Conservation (phyloP, 1,140 invertebrate species). For the Conus ventricosus region DNA sequence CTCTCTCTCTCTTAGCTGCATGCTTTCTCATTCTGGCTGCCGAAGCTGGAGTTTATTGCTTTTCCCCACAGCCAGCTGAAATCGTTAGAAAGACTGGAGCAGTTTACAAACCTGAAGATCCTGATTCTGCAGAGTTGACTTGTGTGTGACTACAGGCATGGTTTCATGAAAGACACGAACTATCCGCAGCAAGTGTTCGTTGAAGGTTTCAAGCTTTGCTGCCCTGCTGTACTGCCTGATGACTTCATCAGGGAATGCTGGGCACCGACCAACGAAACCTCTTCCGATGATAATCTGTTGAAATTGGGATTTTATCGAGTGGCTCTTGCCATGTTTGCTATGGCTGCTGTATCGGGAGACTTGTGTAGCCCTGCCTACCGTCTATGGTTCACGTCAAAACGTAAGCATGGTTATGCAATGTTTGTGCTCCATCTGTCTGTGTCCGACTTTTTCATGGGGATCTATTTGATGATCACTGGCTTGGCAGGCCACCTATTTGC, state of each 20-base stretch:
- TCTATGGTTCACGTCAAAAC: not conserved
- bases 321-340: constrained; percentile 43
- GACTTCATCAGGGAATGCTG: not conserved
- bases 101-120: not conserved
- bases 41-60: too few relatives aligned
- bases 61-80: not conserved
- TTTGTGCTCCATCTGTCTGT: constrained; percentile 55
- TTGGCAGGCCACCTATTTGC: constrained; percentile 49
- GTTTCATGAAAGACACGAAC: not conserved
- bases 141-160: not conserved
- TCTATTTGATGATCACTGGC: constrained; percentile 60
- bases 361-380: constrained; percentile 42
- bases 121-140: not conserved
- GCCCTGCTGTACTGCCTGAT: not conserved
- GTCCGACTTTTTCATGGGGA: constrained; percentile 62
- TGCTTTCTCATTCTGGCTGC: too few relatives aligned
- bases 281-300: not conserved
- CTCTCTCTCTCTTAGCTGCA: too few relatives aligned
- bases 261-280: not conserved
- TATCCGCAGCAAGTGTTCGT: not conserved
- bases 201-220: not conserved
- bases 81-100: not conserved
- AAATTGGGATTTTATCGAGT: not conserved
- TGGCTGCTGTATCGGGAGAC: constrained; percentile 52
- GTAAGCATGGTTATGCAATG: constrained; percentile 7